Evolutionary conservation across 2,888 invertebrate genomes (phyloP), one percentile per base, ranked within the genome.

Genomic region (Myopa testacea): DNA sequence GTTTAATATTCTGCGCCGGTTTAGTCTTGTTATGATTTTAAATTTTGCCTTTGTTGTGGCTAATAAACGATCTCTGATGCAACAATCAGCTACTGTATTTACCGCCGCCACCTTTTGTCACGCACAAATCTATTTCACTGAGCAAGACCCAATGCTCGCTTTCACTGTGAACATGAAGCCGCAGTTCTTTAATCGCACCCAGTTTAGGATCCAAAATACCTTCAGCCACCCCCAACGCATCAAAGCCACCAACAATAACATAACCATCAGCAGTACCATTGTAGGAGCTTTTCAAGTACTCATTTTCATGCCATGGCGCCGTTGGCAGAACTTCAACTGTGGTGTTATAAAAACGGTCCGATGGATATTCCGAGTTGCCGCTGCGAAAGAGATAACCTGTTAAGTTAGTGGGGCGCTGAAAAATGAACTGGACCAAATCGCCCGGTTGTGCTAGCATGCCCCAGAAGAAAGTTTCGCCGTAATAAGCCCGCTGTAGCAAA

Each of bases 391-490:
- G 91, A 90, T 93, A 96, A 83, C 95, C 95, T 86, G 90, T 89
- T 75, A 85, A 74, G 7, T 81, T 45, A 69, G 82, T 86, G 34
- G 97, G 96, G 75, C 93, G 92, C 70, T 91, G 89, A 87, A 98
- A 97, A 88, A 93, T 93, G 87, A 98, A 95, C 81, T 93, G 92
- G 34, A 98, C 91, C 77, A 93, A 91, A 87, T 97, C 96, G 3
- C 95, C 96, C 12, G 93, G 92, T 84, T 94, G 94, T 0, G 98
- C 98, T 62, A 94, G 90, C 12, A 95, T 89, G 0, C 96, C 98
- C 98, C 98, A 98, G 89, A 98, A 98, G 87, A 94, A 97, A 0
- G 94, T 93, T 81, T 94, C 93, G 0, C 98, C 98, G 34, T 92
- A 91, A 87, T 98, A 98, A 4, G 97, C 98, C 81, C 93, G 92